These are phyloP conservation scores for Myioborus melanocephalus DNA, from an alignment of 2,797 vertebrate genomes.

Conservation along the genomic window DNA sequence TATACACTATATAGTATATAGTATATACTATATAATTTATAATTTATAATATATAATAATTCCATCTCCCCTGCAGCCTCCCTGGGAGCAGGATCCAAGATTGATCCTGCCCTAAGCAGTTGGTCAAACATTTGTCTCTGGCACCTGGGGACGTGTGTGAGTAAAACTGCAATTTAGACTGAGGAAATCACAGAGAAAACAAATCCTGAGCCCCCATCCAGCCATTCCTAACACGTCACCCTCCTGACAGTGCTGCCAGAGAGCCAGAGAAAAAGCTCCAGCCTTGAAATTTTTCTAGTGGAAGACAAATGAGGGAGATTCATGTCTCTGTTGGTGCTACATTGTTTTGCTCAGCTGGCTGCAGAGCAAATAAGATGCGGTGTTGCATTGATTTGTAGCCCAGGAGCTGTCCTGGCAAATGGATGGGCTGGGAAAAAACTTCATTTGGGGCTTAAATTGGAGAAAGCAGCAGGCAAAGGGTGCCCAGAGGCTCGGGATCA, in stretches of 20 bases:
- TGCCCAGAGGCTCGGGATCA: accelerated
- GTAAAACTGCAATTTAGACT: not conserved
- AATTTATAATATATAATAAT: too few relatives aligned
- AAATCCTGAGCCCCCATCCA: not conserved
- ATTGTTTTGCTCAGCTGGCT: slow-evolving; percentile 55
- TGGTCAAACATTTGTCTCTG: slow-evolving; percentile 24
- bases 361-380: slow-evolving; percentile 39
- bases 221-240: not conserved
- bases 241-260: slow-evolving; percentile 10
- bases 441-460: not conserved
- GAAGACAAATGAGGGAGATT: slow-evolving; percentile 62
- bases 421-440: slow-evolving; percentile 18
- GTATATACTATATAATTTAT: too few relatives aligned
- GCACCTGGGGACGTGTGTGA: not conserved
- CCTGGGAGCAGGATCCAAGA: not conserved
- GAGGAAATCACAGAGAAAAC: not conserved
- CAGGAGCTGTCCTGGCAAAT: slow-evolving; percentile 2
- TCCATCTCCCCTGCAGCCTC: not conserved
- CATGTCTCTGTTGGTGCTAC: slow-evolving; percentile 42
- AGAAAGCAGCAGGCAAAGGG: not conserved
- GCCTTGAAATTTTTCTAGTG: slow-evolving; percentile 18
- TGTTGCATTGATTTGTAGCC: slow-evolving; percentile 36
- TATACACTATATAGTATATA: too few relatives aligned
- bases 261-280: not conserved
- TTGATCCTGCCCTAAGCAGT: not conserved